phyloP scores from a whole-genome alignment of 2,797 vertebrate genomes.

The Bovichtus diacanthus region DNA sequence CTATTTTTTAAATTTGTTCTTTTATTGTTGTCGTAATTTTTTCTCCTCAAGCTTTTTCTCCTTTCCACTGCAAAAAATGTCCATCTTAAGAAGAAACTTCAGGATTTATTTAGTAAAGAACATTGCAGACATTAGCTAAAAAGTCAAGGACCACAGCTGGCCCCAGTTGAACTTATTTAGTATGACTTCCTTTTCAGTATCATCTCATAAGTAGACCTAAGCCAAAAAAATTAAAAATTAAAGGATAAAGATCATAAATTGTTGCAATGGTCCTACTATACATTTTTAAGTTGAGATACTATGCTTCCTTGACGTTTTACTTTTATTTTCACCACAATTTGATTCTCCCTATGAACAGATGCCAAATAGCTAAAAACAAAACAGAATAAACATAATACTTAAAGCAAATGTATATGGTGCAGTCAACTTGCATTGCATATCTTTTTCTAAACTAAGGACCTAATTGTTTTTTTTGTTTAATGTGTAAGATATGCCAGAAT shows the following conservation, averaged over 20 bases:
- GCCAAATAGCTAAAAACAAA: not conserved
- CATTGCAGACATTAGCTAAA: not conserved
- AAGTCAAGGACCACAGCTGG: not conserved
- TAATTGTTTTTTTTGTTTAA: not conserved
- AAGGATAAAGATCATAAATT: not conserved
- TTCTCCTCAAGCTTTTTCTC: constrained; percentile 19
- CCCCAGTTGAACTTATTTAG: not conserved
- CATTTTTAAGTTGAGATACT: not conserved
- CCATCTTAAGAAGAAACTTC: constrained; percentile 54
- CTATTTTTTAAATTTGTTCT: constrained; percentile 23
- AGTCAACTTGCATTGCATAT: not conserved
- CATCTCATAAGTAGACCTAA: not conserved
- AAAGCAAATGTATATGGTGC: not conserved
- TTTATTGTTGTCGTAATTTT: constrained; percentile 1
- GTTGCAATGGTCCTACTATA: not conserved
- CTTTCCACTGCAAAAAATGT: constrained; percentile 63
- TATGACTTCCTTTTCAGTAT: not conserved
- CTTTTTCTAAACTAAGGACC: not conserved
- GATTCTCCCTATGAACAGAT: not conserved
- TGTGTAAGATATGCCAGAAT: too few relatives aligned
- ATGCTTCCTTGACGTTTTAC: not conserved
- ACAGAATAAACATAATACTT: not conserved
- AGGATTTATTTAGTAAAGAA: not conserved
- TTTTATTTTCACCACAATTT: not conserved
- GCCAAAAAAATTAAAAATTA: not conserved